A percentile compares a stretch with the other conserved stretches of the same genome.
Conservation (phyloP, 30 jellyfish, hydroid and myxozoan genomes). For the Hydractinia symbiolongicarpus region DNA sequence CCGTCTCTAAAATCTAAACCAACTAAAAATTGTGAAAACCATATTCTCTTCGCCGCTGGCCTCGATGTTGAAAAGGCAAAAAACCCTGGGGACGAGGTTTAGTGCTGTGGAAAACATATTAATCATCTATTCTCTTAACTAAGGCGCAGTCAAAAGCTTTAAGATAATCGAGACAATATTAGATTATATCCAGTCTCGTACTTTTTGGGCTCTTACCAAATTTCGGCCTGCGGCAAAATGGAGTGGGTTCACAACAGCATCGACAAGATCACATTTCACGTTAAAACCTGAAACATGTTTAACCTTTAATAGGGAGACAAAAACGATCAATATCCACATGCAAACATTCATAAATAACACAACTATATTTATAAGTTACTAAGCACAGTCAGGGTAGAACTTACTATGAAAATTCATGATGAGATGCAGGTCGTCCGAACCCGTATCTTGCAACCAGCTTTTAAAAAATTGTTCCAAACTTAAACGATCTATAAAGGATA, state of each 20-base stretch:
- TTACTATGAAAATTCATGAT: conserved; percentile 19
- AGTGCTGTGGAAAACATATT: no score
- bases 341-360: not conserved
- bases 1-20: conserved; percentile 17
- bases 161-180: not conserved
- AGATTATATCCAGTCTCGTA: not conserved
- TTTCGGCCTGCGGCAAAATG: conserved; percentile 20
- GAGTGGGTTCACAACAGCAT: conserved; percentile 34
- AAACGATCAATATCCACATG: not conserved
- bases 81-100: no score
- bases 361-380: not conserved
- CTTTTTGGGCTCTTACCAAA: conserved; percentile 8
- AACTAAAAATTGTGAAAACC: not conserved
- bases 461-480: conserved; percentile 49
- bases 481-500: conserved; percentile 22
- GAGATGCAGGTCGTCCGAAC: conserved; percentile 62
- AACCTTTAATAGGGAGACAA: no score
- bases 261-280: conserved; percentile 49
- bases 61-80: no score
- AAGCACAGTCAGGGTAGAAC: not conserved
- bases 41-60: no score
- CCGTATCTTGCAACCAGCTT: conserved; percentile 57
- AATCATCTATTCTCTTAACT: not conserved
- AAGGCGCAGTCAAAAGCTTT: not conserved
- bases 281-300: conserved; percentile 16